Evolutionary conservation across 2,888 invertebrate species (phyloP).

Genomic region (Nysson spinosus): DNA sequence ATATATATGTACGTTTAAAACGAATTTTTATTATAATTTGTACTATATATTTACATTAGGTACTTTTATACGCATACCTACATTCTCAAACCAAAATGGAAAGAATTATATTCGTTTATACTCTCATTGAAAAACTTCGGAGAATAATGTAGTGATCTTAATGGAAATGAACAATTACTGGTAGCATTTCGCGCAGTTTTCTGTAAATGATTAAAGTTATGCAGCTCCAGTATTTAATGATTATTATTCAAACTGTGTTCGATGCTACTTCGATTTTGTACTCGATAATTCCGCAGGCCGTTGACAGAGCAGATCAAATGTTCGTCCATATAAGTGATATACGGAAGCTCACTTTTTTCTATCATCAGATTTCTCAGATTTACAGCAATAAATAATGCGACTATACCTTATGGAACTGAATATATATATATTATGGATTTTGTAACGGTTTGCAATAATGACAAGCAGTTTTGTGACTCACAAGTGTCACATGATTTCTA

Average conservation of each 20-base stretch:
- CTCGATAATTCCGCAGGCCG: neutral
- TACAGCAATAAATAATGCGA: slow-evolving; percentile 19
- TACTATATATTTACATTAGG: slow-evolving; percentile 43
- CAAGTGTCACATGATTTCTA: neutral
- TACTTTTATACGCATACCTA: slow-evolving; percentile 46
- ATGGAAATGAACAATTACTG: slow-evolving; percentile 10
- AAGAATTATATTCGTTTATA: slow-evolving; percentile 7
- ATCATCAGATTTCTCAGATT: slow-evolving; percentile 5
- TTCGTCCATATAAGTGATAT: no score
- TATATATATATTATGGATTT: slow-evolving; percentile 12
- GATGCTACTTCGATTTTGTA: slow-evolving; percentile 9
- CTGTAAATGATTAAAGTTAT: slow-evolving; percentile 15
- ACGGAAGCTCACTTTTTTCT: no score
- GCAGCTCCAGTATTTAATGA: slow-evolving; percentile 3
- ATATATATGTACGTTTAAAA: slow-evolving; percentile 26
- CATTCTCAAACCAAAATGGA: slow-evolving; percentile 33
- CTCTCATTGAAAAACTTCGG: neutral
- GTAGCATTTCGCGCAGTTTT: slow-evolving; percentile 14
- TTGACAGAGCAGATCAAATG: no score
- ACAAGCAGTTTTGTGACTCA: slow-evolving; percentile 16
- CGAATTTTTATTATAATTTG: slow-evolving; percentile 39
- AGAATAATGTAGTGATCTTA: neutral
- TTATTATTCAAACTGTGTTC: neutral
- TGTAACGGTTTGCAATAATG: slow-evolving; percentile 5
- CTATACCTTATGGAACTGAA: slow-evolving; percentile 5